These are phyloP conservation scores for Pantala flavescens DNA, from an alignment of 1,140 invertebrate genomes.

Conservation along the genomic window DNA sequence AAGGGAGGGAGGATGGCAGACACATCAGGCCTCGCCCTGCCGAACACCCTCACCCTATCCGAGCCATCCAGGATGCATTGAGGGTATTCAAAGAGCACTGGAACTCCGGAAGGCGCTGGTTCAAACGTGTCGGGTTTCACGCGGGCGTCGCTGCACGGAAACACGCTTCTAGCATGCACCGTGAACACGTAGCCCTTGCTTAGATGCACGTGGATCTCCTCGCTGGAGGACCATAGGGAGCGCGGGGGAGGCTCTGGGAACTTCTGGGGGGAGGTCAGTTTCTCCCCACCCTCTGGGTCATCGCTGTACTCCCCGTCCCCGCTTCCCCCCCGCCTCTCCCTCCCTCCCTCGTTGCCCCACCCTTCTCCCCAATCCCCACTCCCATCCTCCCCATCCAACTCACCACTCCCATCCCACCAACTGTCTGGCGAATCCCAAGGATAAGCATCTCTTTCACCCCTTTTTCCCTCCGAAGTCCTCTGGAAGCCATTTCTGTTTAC, in stretches of 20 bases:
- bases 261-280: background rate
- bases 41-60: constrained; percentile 64
- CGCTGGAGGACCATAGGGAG: background rate
- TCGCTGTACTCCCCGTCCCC: background rate
- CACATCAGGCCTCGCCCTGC: constrained; percentile 31
- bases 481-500: too few relatives aligned
- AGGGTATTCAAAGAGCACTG: constrained; percentile 70
- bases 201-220: background rate
- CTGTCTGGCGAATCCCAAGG: too few relatives aligned
- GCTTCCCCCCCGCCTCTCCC: background rate
- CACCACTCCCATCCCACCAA: background rate
- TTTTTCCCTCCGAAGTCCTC: too few relatives aligned
- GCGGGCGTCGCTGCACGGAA: background rate
- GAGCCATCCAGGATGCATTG: constrained; percentile 59
- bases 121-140: background rate
- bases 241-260: background rate
- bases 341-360: background rate
- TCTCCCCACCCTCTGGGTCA: background rate
- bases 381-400: background rate
- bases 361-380: background rate
- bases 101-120: background rate
- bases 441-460: too few relatives aligned
- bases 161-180: background rate
- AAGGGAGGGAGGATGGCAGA: constrained; percentile 24
- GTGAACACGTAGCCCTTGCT: background rate